phyloP scores from a whole-genome alignment of 2,113 vertebrate genomes.

The Tenrec ecaudatus region DNA sequence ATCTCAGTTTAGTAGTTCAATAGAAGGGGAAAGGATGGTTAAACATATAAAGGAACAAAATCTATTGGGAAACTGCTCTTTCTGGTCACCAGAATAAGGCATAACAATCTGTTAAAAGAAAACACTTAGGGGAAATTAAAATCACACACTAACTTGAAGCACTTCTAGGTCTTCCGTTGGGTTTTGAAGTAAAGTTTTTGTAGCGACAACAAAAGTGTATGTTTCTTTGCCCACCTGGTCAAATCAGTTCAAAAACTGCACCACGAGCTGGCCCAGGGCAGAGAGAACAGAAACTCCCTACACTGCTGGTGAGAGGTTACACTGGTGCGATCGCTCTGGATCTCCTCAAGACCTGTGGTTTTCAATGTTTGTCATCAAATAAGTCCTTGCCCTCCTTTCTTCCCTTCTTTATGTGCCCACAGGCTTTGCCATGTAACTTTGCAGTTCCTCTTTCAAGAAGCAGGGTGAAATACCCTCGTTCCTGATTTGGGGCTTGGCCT shows the following conservation, averaged over 20 bases:
- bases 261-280: not conserved
- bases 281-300: not conserved
- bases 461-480: not conserved
- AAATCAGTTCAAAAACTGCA: conserved; percentile 39
- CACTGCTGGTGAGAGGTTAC: not conserved
- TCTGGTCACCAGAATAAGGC: not conserved
- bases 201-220: not conserved
- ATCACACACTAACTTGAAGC: conserved; percentile 16
- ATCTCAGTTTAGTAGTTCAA: not conserved
- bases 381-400: not conserved
- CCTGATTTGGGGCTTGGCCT: not conserved
- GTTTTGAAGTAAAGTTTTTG: conserved; percentile 14
- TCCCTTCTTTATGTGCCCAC: not conserved
- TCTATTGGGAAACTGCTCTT: not conserved
- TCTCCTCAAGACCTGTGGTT: not conserved
- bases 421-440: not conserved
- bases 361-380: not conserved
- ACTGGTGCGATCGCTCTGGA: not conserved
- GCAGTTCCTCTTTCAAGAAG: not conserved
- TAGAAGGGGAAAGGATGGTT: not conserved
- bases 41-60: conserved; percentile 53
- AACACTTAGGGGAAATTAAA: conserved; percentile 26
- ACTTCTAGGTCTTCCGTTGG: conserved; percentile 9
- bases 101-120: not conserved
- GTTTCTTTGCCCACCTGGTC: not conserved